phyloP scores from a whole-genome alignment of 2,797 vertebrate genomes.

The Botia almorhae region DNA sequence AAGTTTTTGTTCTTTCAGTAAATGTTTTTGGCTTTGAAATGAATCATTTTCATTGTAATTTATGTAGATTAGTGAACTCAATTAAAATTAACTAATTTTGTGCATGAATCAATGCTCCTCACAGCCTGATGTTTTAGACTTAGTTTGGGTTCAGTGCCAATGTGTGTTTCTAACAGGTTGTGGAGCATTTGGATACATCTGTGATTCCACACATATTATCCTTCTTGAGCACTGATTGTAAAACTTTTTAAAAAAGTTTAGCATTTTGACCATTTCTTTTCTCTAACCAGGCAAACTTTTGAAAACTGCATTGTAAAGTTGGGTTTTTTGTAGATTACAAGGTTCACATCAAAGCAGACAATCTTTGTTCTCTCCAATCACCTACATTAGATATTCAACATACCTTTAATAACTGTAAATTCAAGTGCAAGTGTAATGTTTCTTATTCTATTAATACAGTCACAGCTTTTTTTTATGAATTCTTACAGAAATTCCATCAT shows the following conservation, averaged over 20 bases:
- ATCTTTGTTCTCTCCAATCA: not conserved
- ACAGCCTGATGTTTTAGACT: slow-evolving; percentile 31
- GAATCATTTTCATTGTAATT: slow-evolving; percentile 33
- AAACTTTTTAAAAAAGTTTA: slow-evolving; percentile 22
- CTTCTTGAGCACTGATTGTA: slow-evolving; percentile 4
- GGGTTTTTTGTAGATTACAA: not conserved
- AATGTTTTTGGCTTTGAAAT: slow-evolving; percentile 22
- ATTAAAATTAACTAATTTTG: slow-evolving; percentile 35
- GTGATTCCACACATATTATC: not conserved
- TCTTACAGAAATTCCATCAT: not conserved
- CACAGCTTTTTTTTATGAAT: not conserved
- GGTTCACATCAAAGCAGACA: not conserved
- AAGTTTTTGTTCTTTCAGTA: not conserved
- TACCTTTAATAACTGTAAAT: not conserved
- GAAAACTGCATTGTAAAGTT: not conserved
- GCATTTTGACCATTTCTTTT: not conserved
- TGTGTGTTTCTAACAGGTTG: slow-evolving; percentile 38
- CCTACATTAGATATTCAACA: not conserved
- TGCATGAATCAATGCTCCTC: slow-evolving; percentile 9
- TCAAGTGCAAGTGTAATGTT: not conserved
- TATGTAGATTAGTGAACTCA: slow-evolving; percentile 29
- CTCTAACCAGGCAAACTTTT: not conserved
- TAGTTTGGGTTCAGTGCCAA: slow-evolving; percentile 35
- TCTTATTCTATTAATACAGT: not conserved
- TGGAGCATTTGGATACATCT: slow-evolving; percentile 41